A percentile compares a stretch with the other conserved stretches of the same genome.
Evolutionary conservation across 2,113 vertebrate species (phyloP).

Genomic region (Megalops atlanticus): DNA sequence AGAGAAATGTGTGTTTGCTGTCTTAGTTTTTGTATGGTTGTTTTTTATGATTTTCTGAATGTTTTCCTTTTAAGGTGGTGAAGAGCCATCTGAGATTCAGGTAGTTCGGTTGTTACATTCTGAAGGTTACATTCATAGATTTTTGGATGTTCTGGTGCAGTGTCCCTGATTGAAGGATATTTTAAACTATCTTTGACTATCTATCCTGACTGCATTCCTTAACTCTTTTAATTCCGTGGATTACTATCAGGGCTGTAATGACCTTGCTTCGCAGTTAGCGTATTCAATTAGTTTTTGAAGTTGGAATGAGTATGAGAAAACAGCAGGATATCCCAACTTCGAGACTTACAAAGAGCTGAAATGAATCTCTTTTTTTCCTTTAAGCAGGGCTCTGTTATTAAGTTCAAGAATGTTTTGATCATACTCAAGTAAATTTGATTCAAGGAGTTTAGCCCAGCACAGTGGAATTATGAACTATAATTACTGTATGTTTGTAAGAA

Average conservation of each 20-base stretch:
- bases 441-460: slow-evolving; percentile 1
- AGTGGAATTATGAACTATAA: slow-evolving; percentile 9
- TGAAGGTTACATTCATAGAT: neutral
- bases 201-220: neutral
- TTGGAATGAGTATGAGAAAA: neutral
- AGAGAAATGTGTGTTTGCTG: too few relatives aligned
- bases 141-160: neutral
- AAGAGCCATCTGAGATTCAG: neutral
- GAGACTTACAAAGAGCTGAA: neutral
- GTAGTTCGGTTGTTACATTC: neutral
- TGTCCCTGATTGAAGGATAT: neutral
- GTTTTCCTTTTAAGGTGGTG: neutral
- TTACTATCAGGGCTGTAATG: neutral
- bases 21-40: neutral
- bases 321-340: neutral
- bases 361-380: neutral
- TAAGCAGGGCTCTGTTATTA: neutral
- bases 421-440: neutral
- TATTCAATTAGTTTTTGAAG: neutral
- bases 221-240: neutral
- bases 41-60: neutral
- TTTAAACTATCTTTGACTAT: neutral
- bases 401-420: slow-evolving; percentile 10
- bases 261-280: neutral
- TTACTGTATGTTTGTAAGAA: neutral